phyloP scores from a whole-genome alignment of 2,113 vertebrate genomes.

The Hippocampus zosterae region DNA sequence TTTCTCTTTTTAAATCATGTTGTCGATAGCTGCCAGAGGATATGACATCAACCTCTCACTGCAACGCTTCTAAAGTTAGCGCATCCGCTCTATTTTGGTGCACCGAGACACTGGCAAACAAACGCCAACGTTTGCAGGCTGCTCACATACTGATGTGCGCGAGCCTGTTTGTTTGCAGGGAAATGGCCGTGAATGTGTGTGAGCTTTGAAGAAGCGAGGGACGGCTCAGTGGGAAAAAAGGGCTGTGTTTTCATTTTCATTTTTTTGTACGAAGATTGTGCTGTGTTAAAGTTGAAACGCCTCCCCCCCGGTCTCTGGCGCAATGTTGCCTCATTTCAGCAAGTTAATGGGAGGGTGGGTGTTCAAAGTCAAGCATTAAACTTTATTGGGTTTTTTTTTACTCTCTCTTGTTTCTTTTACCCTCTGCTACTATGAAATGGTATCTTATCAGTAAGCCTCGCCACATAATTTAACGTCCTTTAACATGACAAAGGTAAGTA shows the following conservation, averaged over 20 bases:
- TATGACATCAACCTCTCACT: constrained; percentile 14
- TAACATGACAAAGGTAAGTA: neutral
- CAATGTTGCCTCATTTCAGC: neutral
- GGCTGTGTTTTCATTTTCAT: constrained; percentile 33
- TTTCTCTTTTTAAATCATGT: neutral
- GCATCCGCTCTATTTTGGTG: constrained; percentile 38
- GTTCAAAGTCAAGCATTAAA: neutral
- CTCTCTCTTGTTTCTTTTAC: neutral
- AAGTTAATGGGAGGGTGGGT: neutral
- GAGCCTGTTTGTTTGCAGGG: constrained; percentile 8
- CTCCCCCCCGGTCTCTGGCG: constrained; percentile 6
- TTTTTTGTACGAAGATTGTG: constrained; percentile 31
- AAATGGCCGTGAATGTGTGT: neutral
- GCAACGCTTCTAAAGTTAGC: constrained; percentile 27
- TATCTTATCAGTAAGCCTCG: neutral
- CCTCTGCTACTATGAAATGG: neutral
- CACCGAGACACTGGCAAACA: constrained; percentile 15
- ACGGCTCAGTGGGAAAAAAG: constrained; percentile 44
- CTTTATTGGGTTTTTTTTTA: neutral
- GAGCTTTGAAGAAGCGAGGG: constrained; percentile 43
- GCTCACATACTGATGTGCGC: constrained; percentile 17
- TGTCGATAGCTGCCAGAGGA: constrained; percentile 18
- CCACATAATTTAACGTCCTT: neutral
- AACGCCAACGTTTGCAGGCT: constrained; percentile 19
- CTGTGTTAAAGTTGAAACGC: constrained; percentile 31